These are phyloP conservation scores for Cebus imitator DNA, from an alignment of 2,113 vertebrate genomes.

Conservation along the genomic window DNA sequence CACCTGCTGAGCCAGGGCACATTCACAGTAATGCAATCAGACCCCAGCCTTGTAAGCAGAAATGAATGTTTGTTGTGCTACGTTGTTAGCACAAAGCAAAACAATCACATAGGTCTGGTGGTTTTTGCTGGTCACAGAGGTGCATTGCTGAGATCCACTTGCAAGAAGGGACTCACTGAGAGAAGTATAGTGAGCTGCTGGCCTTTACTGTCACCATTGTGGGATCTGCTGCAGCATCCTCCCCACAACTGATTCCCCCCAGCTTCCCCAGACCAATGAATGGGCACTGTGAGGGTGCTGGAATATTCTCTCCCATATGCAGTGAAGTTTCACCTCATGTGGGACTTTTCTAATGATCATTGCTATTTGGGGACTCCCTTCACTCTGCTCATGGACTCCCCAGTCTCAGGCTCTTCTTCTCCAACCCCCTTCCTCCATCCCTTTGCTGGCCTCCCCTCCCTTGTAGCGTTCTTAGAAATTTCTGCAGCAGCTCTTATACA, in stretches of 20 bases:
- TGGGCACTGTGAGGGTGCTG: not conserved
- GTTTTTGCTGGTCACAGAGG: not conserved
- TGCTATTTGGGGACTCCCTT: not conserved
- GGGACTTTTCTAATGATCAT: accelerated
- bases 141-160: not conserved
- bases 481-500: not conserved
- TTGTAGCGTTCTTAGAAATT: not conserved
- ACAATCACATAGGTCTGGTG: no score
- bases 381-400: not conserved
- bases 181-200: no score
- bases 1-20: not conserved
- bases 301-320: not conserved
- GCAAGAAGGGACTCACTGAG: not conserved
- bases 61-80: not conserved
- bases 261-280: no score
- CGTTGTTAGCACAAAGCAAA: no score
- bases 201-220: not conserved
- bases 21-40: not conserved
- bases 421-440: not conserved
- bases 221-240: no score
- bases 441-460: not conserved
- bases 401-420: no score
- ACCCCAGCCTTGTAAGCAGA: not conserved
- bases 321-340: not conserved
- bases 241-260: no score